These are phyloP conservation scores for Luehdorfia chinensis DNA, from an alignment of 1,140 invertebrate species.

Conservation along the genomic window DNA sequence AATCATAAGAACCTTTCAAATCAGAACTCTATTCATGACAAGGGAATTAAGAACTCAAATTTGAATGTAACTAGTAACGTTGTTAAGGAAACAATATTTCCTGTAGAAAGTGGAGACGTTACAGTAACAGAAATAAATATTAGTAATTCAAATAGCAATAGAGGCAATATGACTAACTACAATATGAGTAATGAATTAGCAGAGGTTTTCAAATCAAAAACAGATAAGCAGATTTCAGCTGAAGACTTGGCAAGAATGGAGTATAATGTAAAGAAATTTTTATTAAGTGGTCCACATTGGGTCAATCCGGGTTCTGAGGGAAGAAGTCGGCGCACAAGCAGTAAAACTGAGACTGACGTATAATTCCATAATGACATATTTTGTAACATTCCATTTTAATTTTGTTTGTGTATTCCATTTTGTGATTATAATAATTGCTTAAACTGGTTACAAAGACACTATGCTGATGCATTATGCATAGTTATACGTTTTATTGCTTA, in stretches of 20 bases:
- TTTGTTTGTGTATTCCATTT: slow-evolving; percentile 4
- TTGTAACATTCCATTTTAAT: slow-evolving; percentile 39
- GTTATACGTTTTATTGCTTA: too few species aligned
- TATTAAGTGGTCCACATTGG: slow-evolving; percentile 79
- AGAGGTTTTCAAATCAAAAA: slow-evolving; percentile 40
- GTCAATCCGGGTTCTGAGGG: slow-evolving; percentile 51
- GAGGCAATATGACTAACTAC: slow-evolving; percentile 22
- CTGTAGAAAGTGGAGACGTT: slow-evolving; percentile 53
- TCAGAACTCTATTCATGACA: slow-evolving; percentile 35
- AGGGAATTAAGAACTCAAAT: slow-evolving; percentile 27
- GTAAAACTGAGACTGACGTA: slow-evolving; percentile 78
- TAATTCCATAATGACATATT: slow-evolving; percentile 51
- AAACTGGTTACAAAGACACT: too few species aligned
- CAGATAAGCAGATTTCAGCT: slow-evolving; percentile 55
- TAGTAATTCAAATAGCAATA: slow-evolving; percentile 28
- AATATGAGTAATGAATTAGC: slow-evolving; percentile 47
- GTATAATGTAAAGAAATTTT: slow-evolving; percentile 80
- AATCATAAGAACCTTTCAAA: slow-evolving; percentile 34
- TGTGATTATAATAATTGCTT: too few species aligned
- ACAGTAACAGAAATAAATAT: slow-evolving; percentile 54
- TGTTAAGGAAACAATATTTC: slow-evolving; percentile 64
- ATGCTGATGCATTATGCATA: too few species aligned
- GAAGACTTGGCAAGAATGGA: slow-evolving; percentile 80
- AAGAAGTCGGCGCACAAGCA: slow-evolving; percentile 68
- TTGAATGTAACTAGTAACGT: slow-evolving; percentile 50